Base-by-base conservation (phyloP, 2,113 vertebrate genomes). In the Hypocryptadius cinnamomeus region DNA sequence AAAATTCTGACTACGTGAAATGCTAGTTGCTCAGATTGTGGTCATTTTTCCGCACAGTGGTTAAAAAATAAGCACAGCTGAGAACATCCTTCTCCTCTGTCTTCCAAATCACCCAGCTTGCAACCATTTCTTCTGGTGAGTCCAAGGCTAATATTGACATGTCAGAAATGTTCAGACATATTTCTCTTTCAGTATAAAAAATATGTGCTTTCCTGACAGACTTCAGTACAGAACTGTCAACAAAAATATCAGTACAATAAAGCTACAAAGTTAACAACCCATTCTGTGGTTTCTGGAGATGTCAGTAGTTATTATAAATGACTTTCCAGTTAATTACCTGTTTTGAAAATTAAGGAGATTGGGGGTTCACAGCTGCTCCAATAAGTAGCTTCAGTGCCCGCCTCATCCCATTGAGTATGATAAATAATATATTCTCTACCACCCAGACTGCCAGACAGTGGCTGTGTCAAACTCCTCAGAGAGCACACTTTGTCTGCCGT, bases 321-420 rank as follows among this genome's bases (percentile, higher is more conserved):
- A 96, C 95, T 97, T 97, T 97, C 95, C 96, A 97, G 95, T 96
- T 97, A 97, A 97, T 97, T 97, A 96, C 96, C 95, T 97, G 95
- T 96, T 97, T 94, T 95, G 96, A 95, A 97, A 97, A 97, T 96
- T 96, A 96, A 97, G 94, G 94, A 96, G 95, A 97, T 95, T 97
- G 96, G 95, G 91, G 96, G 96, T 94, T 96, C 96, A 96, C 97
- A 97, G 94, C 96, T 97, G 96, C 95, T 97, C 80, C 94, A 93
- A 91, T 96, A 96, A 96, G 95, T 87, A 95, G 95, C 89, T 88
- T 92, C 93, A 88, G 90, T 94, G 90, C 92, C 88, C 18, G 60
- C 94, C 90, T 96, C 94, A 96, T 96, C 96, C 96, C 96, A 92
- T 79, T 94, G 94, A 96, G 92, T 93, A 93, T 97, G 94, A 97